Base-by-base conservation (phyloP, 2,113 vertebrate genomes). In the Orcinus orca region DNA sequence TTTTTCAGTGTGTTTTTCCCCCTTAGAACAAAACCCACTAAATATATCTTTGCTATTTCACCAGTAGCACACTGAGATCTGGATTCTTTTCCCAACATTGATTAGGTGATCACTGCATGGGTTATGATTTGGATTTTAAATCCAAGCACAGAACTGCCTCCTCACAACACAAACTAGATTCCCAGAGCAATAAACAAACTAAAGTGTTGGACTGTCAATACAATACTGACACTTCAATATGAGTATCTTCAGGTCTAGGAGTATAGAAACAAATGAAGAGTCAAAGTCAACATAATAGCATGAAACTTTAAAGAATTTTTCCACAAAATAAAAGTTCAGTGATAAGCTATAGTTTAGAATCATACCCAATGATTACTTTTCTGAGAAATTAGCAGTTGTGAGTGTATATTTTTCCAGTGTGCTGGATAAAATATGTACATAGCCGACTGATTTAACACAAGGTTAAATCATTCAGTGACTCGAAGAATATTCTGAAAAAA, bases 321-420 rank as follows among this genome's bases (percentile, higher is more conserved):
- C 50, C 31, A 71, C 6, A 76, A n/a, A 53, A 76, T 38, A 50
- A 53, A 92, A 76, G 60, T 82, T 86, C 23, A 53, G 36, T 90
- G 76, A 65, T 88, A 82, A 95, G 67, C 18, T 92, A 23, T 44
- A 88, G 53, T 86, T 96, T 84, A 90, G 23, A 83, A 63, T 31
- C 26, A 67, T 60, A 88, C 2, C 8, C 13, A 92, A n/a, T 2
- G 58, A 88, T 65, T 90, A 44, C 25, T 88, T 12, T 70, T 79
- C 10, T 94, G 23, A 95, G 17, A 97, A 94, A 94, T 94, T 77
- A 92, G 44, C 0, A 93, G 38, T 53, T 96, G 79, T 13, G 9
- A 33, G 1, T 68, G 29, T 21, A 73, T 67, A 63, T 90, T 96
- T 89, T 90, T 95, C 13, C 2, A 79, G 20, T 33, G 60, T 74